These are phyloP conservation scores for Dione vanillae DNA, from an alignment of 2,888 invertebrate genomes.

Conservation along the genomic window DNA sequence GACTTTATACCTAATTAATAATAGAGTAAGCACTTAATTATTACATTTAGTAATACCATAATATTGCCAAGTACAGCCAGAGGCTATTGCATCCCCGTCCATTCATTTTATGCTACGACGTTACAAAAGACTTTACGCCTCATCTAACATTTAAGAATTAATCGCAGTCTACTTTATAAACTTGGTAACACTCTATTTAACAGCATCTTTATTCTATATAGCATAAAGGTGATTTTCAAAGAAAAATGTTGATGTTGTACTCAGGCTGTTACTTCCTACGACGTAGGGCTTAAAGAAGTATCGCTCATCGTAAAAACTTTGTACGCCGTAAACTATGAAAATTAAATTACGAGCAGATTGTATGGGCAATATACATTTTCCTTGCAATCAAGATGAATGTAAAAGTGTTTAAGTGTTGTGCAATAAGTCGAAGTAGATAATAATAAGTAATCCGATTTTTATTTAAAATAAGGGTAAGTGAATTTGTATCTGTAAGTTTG, in stretches of 20 bases:
- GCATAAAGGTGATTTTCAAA: background rate
- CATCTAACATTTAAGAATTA: conserved; percentile 78
- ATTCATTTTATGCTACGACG: conserved; percentile 45
- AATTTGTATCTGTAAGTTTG: too few species aligned
- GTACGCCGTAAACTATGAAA: conserved; percentile 70
- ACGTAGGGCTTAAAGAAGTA: conserved; percentile 54
- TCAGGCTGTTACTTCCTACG: conserved; percentile 45
- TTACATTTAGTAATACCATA: conserved; percentile 29
- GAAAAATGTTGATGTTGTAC: conserved; percentile 42
- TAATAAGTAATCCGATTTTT: background rate
- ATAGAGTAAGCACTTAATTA: conserved; percentile 20
- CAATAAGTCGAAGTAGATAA: background rate
- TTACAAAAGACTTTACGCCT: conserved; percentile 55
- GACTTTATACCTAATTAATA: conserved; percentile 5
- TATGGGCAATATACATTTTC: conserved; percentile 45
- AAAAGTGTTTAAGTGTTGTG: conserved; percentile 6
- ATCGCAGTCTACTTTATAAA: conserved; percentile 60
- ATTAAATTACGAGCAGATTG: conserved; percentile 65
- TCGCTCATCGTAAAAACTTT: conserved; percentile 76
- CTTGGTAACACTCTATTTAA: conserved; percentile 2
- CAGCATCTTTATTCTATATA: background rate
- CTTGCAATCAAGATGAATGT: conserved; percentile 36
- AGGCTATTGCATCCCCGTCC: conserved; percentile 32
- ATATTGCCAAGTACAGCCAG: conserved; percentile 35
- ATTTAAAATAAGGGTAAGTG: too few species aligned